phyloP scores from a whole-genome alignment of 2,888 invertebrate genomes.

The Nephrotoma flavescens region DNA sequence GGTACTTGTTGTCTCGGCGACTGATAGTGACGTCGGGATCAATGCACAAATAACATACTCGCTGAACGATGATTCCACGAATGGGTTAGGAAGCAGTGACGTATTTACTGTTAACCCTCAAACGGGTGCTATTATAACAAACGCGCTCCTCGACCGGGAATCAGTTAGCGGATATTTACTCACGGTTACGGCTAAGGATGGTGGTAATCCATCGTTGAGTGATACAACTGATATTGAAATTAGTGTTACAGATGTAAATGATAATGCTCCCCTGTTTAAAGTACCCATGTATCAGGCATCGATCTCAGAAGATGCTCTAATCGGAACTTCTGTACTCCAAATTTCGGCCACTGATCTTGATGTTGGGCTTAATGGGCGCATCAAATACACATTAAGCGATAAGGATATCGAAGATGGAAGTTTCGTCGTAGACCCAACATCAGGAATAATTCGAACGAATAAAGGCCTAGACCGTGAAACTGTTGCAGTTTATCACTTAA shows the following conservation, averaged over 20 bases:
- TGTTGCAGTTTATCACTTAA: constrained; percentile 67
- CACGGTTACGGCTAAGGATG: constrained; percentile 85
- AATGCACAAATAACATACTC: constrained; percentile 82
- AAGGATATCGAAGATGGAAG: constrained; percentile 71
- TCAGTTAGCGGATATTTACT: constrained; percentile 64
- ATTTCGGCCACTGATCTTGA: constrained; percentile 74
- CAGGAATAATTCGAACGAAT: constrained; percentile 81
- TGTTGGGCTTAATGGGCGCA: constrained; percentile 72
- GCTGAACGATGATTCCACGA: constrained; percentile 48
- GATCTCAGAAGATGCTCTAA: constrained; percentile 75
- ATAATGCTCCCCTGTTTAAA: constrained; percentile 80
- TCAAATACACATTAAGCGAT: constrained; percentile 61
- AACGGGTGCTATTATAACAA: constrained; percentile 86
- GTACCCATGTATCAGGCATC: constrained; percentile 67
- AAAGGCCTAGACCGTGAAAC: constrained; percentile 85
- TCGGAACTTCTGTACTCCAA: constrained; percentile 62
- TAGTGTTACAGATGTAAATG: constrained; percentile 89
- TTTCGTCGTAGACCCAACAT: constrained; percentile 82
- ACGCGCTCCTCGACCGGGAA: constrained; percentile 74
- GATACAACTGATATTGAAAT: constrained; percentile 95
- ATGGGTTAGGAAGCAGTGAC: constrained; percentile 41
- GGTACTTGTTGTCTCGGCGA: constrained; percentile 80
- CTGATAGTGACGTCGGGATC: constrained; percentile 87
- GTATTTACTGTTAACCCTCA: constrained; percentile 81
- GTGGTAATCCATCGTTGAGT: constrained; percentile 76